Evolutionary conservation across 2,113 vertebrate genomes (phyloP).

Genomic region (Leucopsar rothschildi): DNA sequence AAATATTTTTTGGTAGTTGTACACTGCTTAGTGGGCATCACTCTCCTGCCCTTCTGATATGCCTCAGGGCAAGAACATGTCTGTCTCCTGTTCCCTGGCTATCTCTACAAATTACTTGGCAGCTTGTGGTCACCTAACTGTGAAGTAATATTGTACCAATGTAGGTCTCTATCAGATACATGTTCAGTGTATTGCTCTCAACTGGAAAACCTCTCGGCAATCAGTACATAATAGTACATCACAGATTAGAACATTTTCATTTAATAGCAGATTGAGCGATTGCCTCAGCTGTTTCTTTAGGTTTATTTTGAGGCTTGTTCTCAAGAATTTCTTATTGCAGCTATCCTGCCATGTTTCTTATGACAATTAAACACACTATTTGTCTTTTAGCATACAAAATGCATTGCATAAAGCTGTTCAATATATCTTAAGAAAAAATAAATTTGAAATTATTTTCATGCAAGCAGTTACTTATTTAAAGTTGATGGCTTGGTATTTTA

Average conservation of each 20-base stretch:
- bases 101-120: constrained; percentile 4
- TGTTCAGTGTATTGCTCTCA: not conserved
- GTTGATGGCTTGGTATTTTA: not conserved
- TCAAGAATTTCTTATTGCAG: not conserved
- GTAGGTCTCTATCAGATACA: not conserved
- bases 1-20: not conserved
- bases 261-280: not conserved
- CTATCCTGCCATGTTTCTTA: not conserved
- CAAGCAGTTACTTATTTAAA: not conserved
- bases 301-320: not conserved
- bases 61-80: not conserved
- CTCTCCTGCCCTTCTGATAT: not conserved
- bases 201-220: not conserved
- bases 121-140: constrained; percentile 12
- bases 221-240: not conserved
- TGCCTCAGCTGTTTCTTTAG: not conserved
- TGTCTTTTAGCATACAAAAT: not conserved
- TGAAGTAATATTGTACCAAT: not conserved
- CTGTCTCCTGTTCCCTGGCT: not conserved
- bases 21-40: not conserved
- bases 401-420: not conserved
- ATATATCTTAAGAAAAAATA: not conserved
- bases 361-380: not conserved
- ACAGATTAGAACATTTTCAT: not conserved
- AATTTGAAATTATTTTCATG: not conserved